phyloP scores from a whole-genome alignment of 2,797 vertebrate species.

The Channa striata region DNA sequence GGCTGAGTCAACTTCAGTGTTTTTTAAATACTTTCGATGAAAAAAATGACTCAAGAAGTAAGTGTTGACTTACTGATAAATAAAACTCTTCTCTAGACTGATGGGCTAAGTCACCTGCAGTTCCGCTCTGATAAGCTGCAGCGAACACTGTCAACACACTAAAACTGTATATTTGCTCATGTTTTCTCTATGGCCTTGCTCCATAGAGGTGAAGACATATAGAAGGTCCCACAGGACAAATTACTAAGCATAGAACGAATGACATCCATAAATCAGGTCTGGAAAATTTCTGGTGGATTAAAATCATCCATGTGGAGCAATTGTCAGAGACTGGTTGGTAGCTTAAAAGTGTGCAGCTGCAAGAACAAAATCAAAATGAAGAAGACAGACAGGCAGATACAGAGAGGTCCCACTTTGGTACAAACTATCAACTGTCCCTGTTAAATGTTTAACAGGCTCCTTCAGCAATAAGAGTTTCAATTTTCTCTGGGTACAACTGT shows the following conservation, averaged over 20 bases:
- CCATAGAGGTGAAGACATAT: not conserved
- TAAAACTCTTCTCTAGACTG: not conserved
- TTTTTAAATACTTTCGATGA: no score
- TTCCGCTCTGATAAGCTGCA: conserved; percentile 16
- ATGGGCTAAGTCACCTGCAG: not conserved
- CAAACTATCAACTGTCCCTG: no score
- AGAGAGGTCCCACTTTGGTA: not conserved
- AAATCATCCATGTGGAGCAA: conserved; percentile 11
- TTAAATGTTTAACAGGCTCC: no score
- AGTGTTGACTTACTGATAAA: not conserved
- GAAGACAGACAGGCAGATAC: not conserved
- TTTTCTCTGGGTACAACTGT: no score
- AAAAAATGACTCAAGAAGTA: not conserved
- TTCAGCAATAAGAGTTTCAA: no score
- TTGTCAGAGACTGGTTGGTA: not conserved
- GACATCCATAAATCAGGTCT: conserved; percentile 30
- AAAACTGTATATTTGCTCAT: not conserved
- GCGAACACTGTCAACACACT: not conserved
- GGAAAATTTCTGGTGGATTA: conserved; percentile 3
- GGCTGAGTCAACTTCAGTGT: no score
- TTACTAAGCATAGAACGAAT: not conserved
- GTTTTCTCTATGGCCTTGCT: not conserved
- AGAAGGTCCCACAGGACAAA: conserved; percentile 12
- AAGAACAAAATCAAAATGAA: not conserved
- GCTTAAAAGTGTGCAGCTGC: not conserved